Base-by-base conservation (phyloP, 2,888 invertebrate species). In the Calameuta pallipes region DNA sequence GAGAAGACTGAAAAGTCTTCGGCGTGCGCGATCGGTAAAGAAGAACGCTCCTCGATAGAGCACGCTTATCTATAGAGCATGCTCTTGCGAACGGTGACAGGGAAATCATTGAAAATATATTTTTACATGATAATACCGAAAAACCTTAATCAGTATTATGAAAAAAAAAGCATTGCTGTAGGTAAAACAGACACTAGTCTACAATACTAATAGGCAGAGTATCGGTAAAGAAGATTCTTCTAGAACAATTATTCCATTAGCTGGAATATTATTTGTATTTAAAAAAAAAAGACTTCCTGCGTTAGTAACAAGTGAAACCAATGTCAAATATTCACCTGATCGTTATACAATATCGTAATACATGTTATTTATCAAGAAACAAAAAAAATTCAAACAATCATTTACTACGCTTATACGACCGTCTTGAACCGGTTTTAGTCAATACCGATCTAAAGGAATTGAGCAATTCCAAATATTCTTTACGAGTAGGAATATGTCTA, bases 11-110 rank as follows among this genome's bases (percentile, higher is more conserved):
- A 33, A 12, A n/a, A 35, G 2, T 34, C 71, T 33, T 33, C 71
- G 1, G 31, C 13, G 31, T 1, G 36, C 13, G 23, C 6, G 37
- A 35, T 9, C 37, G n/a, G 3, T n/a, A 13, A 15, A 11, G 35
- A 23, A 11, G 34, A 23, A 15, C 23, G 2, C 4, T 82, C 85
- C n/a, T 79, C 83, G 1, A 81, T 87, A 30, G 85, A 88, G 33
- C 83, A 83, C 30, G 74, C 82, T 69, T 84, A 81, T 75, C 76
- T 87, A 41, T 88, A 80, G 80, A 56, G 56, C 41, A 41, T 15
- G 4, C 23, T 23, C 23, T 9, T 56, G 23, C 6, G 56, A 9
- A 15, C 23, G 9, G 15, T 56, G 1, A 56, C 6, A 4, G 56
- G 23, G 23, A 23, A 23, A 56, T 56, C 56, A 56, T 15, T 56